Conservation (phyloP, 2,888 invertebrate genomes). For the Dryobotodes eremita region DNA sequence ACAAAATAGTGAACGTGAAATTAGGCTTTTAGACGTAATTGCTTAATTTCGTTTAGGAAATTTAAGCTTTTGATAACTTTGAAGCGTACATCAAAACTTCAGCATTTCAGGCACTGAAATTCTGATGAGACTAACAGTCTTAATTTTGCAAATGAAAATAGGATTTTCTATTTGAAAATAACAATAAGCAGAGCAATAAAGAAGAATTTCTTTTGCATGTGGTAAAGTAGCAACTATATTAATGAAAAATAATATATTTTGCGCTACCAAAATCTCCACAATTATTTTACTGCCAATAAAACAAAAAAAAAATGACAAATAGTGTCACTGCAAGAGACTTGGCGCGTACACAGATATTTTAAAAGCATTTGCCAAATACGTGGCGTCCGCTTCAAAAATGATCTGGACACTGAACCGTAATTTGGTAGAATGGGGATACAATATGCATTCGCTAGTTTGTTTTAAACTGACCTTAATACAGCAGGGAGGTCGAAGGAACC, state of each 20-base stretch:
- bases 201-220: not conserved
- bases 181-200: too few relatives aligned
- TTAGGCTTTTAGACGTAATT: constrained; percentile 14
- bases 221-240: not conserved
- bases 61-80: constrained; percentile 26
- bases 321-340: not conserved
- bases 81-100: not conserved
- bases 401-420: too few relatives aligned
- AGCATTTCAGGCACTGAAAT: not conserved
- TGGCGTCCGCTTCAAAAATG: not conserved
- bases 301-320: not conserved
- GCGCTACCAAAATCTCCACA: not conserved
- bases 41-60: constrained; percentile 22
- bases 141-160: not conserved
- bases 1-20: not conserved
- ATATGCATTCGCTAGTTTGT: too few relatives aligned
- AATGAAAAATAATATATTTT: not conserved
- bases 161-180: too few relatives aligned
- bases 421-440: too few relatives aligned
- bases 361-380: not conserved
- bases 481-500: too few relatives aligned
- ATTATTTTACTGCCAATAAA: constrained; percentile 6
- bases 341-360: not conserved
- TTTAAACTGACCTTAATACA: too few relatives aligned
- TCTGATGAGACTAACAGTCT: not conserved